Base-by-base conservation (phyloP, 1,140 invertebrate genomes). In the Drosophila sp. region DNA sequence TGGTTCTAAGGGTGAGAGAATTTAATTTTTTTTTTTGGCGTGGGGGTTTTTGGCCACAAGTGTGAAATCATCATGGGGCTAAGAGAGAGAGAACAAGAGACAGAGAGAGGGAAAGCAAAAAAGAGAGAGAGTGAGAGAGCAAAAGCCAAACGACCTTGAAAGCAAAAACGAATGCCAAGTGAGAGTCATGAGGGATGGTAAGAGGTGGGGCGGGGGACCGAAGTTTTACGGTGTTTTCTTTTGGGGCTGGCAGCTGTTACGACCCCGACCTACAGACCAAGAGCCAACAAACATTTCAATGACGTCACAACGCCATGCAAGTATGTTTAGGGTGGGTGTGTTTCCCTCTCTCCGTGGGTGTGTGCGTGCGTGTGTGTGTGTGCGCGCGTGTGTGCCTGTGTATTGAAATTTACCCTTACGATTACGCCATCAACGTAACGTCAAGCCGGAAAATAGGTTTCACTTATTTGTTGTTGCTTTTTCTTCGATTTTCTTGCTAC, bases 61-160 rank as follows among this genome's bases (percentile, higher is more conserved):
- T 79, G 80, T 89, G 83, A 87, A 83, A 83, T 89, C 84, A 86
- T 83, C 83, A 25, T 56, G 70, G 70, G 76, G 76, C 56, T 55
- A 41, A 70, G 50, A 65, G 60, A 41, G 32, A 44, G 50, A 33
- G 56, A 47, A 41, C 27, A 58, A 65, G 25, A 58, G 50, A 8
- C 30, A 23, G 32, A 56, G 63, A 33, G 29, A 40, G 8, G 44
- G 7, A 47, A 47, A 6, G 50, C 25, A 68, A 7, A 69, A 47
- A 3, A 25, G 40, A n/a, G 55, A 33, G 64, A 61, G 40, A 23
- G 25, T 38, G 55, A n/a, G 44, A 25, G 58, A 76, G 67, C 47
- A 23, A 44, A 71, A 72, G 40, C 27, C 68, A 79, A 83, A 87
- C 80, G 83, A 87, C 83, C 83, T 87, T 87, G 84, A 72, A 66